Evolutionary conservation across 2,797 vertebrate species (phyloP).

Genomic region (Micromesistius poutassou): DNA sequence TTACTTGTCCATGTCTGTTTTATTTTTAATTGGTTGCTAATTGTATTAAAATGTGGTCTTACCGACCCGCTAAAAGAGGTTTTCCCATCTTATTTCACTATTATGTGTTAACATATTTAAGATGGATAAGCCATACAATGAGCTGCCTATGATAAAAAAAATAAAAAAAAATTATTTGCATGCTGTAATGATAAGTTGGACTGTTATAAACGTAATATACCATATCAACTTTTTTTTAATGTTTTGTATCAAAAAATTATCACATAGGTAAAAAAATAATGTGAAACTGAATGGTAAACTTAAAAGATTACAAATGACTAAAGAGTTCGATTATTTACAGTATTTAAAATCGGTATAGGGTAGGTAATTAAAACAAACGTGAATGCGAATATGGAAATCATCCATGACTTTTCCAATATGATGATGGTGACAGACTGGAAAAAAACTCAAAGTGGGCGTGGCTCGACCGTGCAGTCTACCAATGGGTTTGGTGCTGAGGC

Average conservation of each 20-base stretch:
- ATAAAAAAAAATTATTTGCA: neutral
- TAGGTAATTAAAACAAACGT: neutral
- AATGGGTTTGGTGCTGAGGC: conserved; percentile 56
- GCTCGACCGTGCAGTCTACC: conserved; percentile 30
- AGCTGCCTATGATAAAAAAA: neutral
- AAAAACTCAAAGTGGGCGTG: neutral
- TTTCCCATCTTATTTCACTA: conserved; percentile 36
- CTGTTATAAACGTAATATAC: neutral
- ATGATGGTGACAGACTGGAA: neutral
- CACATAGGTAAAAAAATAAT: neutral
- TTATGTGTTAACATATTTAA: neutral
- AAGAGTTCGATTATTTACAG: neutral
- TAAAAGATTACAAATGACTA: neutral
- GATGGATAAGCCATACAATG: neutral
- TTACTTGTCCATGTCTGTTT: conserved; percentile 66
- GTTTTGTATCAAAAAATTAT: neutral
- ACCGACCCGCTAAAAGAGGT: conserved; percentile 28
- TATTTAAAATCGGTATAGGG: neutral
- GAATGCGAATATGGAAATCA: neutral
- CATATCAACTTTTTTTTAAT: neutral
- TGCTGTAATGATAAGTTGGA: neutral
- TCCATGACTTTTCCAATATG: neutral
- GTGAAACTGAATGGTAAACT: neutral
- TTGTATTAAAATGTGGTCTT: conserved; percentile 61
- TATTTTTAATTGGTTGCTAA: conserved; percentile 53